Percentiles rank a stretch among this genome's conserved stretches.
These are phyloP conservation scores for Ctenopoma multispine DNA, from an alignment of 2,797 vertebrate genomes.

Conservation along the genomic window DNA sequence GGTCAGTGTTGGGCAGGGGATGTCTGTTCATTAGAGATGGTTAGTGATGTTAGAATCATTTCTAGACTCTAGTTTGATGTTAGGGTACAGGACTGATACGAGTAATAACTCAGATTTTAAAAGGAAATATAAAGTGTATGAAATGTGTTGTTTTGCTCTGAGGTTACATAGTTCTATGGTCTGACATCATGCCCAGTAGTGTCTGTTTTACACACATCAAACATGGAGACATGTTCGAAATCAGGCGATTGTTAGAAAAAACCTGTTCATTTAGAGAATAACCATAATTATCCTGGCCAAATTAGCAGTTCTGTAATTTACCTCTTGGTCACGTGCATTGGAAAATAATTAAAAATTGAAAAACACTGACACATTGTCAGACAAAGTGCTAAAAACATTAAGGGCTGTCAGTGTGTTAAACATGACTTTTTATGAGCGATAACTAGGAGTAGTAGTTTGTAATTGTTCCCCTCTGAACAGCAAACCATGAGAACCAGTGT, in stretches of 20 bases:
- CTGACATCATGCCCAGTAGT: too few species aligned
- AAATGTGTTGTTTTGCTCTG: too few species aligned
- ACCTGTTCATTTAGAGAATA: too few species aligned
- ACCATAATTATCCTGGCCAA: too few species aligned
- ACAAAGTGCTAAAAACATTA: neutral
- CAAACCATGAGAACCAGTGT: slow-evolving; percentile 60
- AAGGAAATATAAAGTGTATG: too few species aligned
- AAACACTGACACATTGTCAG: neutral
- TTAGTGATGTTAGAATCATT: neutral
- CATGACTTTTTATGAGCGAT: neutral
- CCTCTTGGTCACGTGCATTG: neutral
- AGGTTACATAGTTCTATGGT: too few species aligned
- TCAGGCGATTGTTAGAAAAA: too few species aligned
- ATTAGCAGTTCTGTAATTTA: neutral
- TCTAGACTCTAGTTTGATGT: neutral
- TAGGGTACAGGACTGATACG: too few species aligned
- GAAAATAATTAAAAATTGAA: neutral
- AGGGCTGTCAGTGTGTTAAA: neutral
- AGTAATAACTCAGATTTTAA: too few species aligned
- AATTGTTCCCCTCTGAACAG: slow-evolving; percentile 1
- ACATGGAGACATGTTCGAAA: too few species aligned
- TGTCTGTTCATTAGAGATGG: slow-evolving; percentile 1
- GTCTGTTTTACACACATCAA: too few species aligned
- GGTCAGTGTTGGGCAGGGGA: slow-evolving; percentile 6
- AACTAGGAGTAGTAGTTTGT: neutral